Conservation (phyloP, 2,113 vertebrate species). For the Antigone vipio region DNA sequence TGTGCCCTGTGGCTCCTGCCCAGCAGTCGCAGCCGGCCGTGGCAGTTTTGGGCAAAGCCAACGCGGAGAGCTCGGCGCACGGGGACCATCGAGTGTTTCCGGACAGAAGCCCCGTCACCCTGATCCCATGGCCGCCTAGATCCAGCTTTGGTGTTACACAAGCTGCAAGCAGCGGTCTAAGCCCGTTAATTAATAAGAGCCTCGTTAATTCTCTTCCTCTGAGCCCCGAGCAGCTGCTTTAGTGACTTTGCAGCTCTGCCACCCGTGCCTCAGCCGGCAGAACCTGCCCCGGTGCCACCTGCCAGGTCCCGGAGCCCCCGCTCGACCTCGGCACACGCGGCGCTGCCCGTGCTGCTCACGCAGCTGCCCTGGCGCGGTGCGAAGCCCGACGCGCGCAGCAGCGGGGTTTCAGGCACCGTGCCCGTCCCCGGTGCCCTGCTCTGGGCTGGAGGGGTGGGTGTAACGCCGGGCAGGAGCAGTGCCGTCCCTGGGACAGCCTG, state of each 20-base stretch:
- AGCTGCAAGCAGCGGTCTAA: neutral
- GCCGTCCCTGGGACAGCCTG: fast-evolving
- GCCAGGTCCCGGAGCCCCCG: neutral
- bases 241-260: neutral
- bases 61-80: neutral
- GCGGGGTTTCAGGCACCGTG: fast-evolving
- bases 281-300: neutral
- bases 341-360: neutral
- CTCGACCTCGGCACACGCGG: fast-evolving
- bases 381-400: fast-evolving
- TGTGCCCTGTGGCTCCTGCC: neutral
- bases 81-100: neutral
- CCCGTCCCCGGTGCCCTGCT: neutral
- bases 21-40: fast-evolving
- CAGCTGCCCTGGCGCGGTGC: neutral
- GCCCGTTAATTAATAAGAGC: neutral
- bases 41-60: neutral
- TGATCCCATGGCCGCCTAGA: neutral
- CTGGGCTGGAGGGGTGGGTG: neutral
- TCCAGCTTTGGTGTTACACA: neutral
- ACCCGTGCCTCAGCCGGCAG: neutral
- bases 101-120: neutral
- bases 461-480: fast-evolving
- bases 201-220: neutral
- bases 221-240: neutral